Base-by-base conservation (phyloP, 2,113 vertebrate species). In the Mystacornis crossleyi region DNA sequence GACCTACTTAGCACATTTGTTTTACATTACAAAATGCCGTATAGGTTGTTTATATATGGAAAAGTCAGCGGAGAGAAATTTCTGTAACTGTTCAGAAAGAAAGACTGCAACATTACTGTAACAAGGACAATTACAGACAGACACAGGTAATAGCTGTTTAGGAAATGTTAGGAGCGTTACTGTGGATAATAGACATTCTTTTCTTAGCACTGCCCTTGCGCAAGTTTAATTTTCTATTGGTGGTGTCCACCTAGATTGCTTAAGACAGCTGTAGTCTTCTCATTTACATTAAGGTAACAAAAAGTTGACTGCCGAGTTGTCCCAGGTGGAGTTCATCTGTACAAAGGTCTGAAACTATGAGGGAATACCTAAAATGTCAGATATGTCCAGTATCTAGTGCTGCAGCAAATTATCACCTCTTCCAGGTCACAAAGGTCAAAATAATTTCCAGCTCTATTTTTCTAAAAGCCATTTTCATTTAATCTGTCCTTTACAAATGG, bases 401-500 rank as follows among this genome's bases (percentile, higher is more conserved):
- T 86, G 91, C 83, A 88, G 94, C 91, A 96, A 97, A 97, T 95
- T 96, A 94, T 90, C 75, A 80, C 85, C 72, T 88, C 87, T 96
- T 73, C 69, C 71, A 90, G 96, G 96, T 97, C 97, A 96, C 54
- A 90, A 96, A 94, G 94, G 95, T 91, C 96, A 95, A 95, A 97
- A 97, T 96, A 82, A 97, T 97, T 97, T 97, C 95, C 89, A 91
- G 89, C 75, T 96, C 96, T 97, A 97, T 97, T 97, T 97, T 97
- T 95, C 96, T 96, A 88, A 96, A 96, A 96, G 90, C 94, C 93
- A 96, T 95, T 97, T 97, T 89, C 94, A 95, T 97, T 96, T 97
- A 97, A 95, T 96, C 89, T 97, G 89, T 96, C 94, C 89, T 97
- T 97, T 97, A 93, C 75, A 97, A 97, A 97, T 96, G 97, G 94